Evolutionary conservation across 2,888 invertebrate genomes (phyloP).

Genomic region (Bombyx huttoni): DNA sequence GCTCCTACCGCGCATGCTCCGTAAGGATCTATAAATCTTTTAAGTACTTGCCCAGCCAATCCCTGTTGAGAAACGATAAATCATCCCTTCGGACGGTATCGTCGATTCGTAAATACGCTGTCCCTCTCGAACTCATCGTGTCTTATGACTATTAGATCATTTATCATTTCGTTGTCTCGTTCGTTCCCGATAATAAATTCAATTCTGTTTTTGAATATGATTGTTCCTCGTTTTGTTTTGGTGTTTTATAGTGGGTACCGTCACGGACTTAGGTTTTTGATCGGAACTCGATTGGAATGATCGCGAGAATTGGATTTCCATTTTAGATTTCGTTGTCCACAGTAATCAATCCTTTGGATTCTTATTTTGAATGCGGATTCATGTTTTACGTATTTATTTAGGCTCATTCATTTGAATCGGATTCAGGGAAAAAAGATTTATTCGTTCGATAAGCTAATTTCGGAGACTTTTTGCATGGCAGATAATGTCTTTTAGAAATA

Average conservation of each 20-base stretch:
- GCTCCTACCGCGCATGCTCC: slow-evolving; percentile 70
- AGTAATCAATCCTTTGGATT: slow-evolving; percentile 53
- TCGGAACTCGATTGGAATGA: slow-evolving; percentile 64
- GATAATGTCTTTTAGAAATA: neutral
- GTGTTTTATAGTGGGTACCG: slow-evolving; percentile 66
- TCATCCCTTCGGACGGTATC: slow-evolving; percentile 60
- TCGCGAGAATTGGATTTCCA: slow-evolving; percentile 69
- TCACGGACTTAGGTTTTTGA: slow-evolving; percentile 66
- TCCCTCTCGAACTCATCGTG: slow-evolving; percentile 47
- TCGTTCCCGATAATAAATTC: slow-evolving; percentile 69
- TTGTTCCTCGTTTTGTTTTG: slow-evolving; percentile 68
- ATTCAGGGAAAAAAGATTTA: slow-evolving; percentile 5
- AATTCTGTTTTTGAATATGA: slow-evolving; percentile 70
- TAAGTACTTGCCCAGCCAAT: slow-evolving; percentile 68
- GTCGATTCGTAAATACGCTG: slow-evolving; percentile 42
- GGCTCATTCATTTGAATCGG: neutral
- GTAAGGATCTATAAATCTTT: slow-evolving; percentile 68
- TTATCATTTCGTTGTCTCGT: slow-evolving; percentile 68
- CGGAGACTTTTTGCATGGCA: neutral
- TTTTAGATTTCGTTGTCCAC: slow-evolving; percentile 52
- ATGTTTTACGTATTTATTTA: slow-evolving; percentile 11
- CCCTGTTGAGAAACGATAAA: slow-evolving; percentile 71
- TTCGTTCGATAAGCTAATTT: neutral
- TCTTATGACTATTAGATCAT: slow-evolving; percentile 45
- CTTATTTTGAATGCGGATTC: neutral